Evolutionary conservation across 2,797 vertebrate species (phyloP).

Genomic region (Myiothlypis chrysogaster): DNA sequence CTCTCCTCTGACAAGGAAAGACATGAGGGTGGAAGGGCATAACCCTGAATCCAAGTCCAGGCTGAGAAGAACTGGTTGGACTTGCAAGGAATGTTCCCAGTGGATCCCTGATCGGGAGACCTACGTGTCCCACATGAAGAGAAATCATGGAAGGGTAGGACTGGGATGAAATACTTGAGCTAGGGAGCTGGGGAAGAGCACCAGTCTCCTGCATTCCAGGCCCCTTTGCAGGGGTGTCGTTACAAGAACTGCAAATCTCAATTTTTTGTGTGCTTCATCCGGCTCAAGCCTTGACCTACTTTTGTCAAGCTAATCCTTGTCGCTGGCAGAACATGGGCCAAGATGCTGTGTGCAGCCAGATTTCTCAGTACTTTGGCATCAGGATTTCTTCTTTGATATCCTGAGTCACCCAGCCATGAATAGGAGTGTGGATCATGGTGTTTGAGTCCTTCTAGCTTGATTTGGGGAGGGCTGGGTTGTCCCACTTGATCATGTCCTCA

Average conservation of each 20-base stretch:
- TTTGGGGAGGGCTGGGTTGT: neutral
- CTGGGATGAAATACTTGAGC: neutral
- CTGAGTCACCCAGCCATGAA: neutral
- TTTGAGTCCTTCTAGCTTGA: neutral
- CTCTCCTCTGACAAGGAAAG: conserved; percentile 52
- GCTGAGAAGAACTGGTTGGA: conserved; percentile 85
- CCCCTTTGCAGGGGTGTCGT: fast-evolving
- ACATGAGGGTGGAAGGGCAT: conserved; percentile 53
- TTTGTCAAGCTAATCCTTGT: conserved; percentile 1
- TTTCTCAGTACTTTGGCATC: neutral
- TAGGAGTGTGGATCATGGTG: neutral
- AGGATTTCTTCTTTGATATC: neutral
- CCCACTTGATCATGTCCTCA: neutral
- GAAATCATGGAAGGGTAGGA: conserved; percentile 87
- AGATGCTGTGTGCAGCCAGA: neutral
- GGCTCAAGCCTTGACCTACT: neutral
- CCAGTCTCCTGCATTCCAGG: neutral
- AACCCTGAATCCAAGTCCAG: conserved; percentile 69
- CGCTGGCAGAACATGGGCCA: neutral
- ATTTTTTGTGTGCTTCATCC: neutral
- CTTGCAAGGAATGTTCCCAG: conserved; percentile 89
- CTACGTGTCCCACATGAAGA: conserved; percentile 90
- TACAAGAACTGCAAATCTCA: neutral
- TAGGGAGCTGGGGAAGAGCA: neutral
- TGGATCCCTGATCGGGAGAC: conserved; percentile 88